Evolutionary conservation across 1,140 invertebrate species (phyloP).

Genomic region (Leptinotarsa texana): DNA sequence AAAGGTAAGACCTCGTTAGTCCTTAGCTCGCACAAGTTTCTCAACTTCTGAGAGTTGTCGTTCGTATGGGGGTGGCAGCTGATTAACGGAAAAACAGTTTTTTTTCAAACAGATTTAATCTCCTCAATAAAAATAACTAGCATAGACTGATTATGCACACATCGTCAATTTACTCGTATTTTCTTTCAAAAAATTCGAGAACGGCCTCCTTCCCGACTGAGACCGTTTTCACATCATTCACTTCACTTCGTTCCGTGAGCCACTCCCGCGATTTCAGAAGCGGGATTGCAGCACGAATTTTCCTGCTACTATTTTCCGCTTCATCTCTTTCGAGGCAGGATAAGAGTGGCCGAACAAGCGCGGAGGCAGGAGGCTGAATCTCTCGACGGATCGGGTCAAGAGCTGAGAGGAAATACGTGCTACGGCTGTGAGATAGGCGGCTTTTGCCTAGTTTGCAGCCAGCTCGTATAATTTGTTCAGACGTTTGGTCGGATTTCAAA

Average conservation of each 20-base stretch:
- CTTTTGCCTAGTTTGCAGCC: slow-evolving; percentile 19
- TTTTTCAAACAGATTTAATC: no score
- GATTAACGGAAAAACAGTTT: no score
- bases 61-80: no score
- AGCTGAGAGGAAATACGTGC: slow-evolving; percentile 26
- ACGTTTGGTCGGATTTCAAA: not conserved
- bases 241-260: not conserved
- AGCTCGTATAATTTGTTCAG: slow-evolving; percentile 15
- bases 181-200: no score
- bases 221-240: no score
- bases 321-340: not conserved
- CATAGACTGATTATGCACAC: no score
- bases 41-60: no score
- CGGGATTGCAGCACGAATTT: not conserved
- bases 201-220: no score
- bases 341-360: slow-evolving; percentile 8
- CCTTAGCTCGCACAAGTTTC: no score
- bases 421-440: slow-evolving; percentile 20
- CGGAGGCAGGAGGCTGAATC: slow-evolving; percentile 8
- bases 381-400: slow-evolving; percentile 23
- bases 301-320: not conserved
- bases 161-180: no score
- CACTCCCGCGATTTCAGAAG: not conserved
- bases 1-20: no score
- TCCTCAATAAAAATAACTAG: no score